phyloP scores from a whole-genome alignment of 1,140 invertebrate genomes.

The Brachionus paranguensis region DNA sequence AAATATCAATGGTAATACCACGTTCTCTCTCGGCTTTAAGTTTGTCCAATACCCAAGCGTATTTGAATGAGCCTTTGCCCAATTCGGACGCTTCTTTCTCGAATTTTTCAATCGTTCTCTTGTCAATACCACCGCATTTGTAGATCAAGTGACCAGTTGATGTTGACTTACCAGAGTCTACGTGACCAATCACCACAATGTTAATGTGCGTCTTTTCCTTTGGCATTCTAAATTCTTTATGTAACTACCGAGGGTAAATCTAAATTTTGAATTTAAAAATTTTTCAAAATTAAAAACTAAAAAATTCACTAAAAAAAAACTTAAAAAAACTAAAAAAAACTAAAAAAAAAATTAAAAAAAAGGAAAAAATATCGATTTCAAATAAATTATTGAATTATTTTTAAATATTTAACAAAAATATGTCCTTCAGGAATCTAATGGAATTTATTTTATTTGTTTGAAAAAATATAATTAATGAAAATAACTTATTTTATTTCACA shows the following conservation, averaged over 20 bases:
- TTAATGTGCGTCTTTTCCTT: slow-evolving; percentile 92
- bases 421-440: no score
- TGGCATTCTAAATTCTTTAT: slow-evolving; percentile 47
- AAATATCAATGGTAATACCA: slow-evolving; percentile 99
- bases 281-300: no score
- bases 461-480: no score
- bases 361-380: no score
- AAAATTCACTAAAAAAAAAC: slow-evolving; percentile 57
- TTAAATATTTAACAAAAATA: no score
- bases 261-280: not conserved
- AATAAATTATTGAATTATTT: no score
- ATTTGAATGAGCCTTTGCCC: slow-evolving; percentile 91
- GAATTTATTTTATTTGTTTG: no score
- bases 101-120: slow-evolving; percentile 93
- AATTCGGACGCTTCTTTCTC: slow-evolving; percentile 84
- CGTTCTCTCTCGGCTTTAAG: slow-evolving; percentile 96
- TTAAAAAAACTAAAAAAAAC: slow-evolving; percentile 58
- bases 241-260: slow-evolving; percentile 31
- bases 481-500: no score
- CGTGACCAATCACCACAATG: slow-evolving; percentile 95
- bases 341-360: slow-evolving; percentile 57
- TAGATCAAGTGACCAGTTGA: slow-evolving; percentile 91
- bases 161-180: slow-evolving; percentile 93
- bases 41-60: slow-evolving; percentile 96
- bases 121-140: slow-evolving; percentile 95